Conservation (phyloP, 92 coral and sea anemone species). For the Zoanthus sociatus region DNA sequence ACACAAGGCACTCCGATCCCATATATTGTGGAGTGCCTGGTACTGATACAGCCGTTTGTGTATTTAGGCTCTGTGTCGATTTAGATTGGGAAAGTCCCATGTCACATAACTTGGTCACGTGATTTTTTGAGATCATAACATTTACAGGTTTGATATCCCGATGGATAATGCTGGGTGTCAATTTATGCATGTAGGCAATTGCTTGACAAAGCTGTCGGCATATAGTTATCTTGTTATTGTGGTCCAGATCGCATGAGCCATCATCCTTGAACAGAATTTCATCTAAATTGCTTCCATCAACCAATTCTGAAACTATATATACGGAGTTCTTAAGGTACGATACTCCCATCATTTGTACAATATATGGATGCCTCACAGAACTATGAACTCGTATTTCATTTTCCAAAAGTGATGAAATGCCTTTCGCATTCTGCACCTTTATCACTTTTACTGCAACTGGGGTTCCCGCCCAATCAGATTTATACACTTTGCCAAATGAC, state of each 20-base stretch:
- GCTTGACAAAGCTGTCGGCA: constrained; percentile 38
- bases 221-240: constrained; percentile 8
- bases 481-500: constrained; percentile 51
- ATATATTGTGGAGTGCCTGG: constrained; percentile 40
- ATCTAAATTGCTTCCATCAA: constrained; percentile 45
- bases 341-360: constrained; percentile 56
- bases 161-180: constrained; percentile 42
- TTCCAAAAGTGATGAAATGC: constrained; percentile 31
- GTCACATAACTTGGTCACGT: constrained; percentile 30
- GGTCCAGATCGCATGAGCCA: constrained; percentile 1
- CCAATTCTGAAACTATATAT: constrained; percentile 42
- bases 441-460: constrained; percentile 49
- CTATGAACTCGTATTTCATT: constrained; percentile 53
- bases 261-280: constrained; percentile 35
- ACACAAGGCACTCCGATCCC: constrained; percentile 33
- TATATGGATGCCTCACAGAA: constrained; percentile 43
- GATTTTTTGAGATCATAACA: constrained; percentile 28
- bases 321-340: constrained; percentile 45
- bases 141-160: constrained; percentile 58
- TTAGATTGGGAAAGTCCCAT: constrained; percentile 48
- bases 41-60: constrained; percentile 17
- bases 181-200: constrained; percentile 36
- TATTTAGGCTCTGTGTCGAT: constrained; percentile 19
- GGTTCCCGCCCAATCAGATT: constrained; percentile 50
- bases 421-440: constrained; percentile 40